Conservation (phyloP, 1,140 invertebrate species). For the Drosophila ohnishii region DNA sequence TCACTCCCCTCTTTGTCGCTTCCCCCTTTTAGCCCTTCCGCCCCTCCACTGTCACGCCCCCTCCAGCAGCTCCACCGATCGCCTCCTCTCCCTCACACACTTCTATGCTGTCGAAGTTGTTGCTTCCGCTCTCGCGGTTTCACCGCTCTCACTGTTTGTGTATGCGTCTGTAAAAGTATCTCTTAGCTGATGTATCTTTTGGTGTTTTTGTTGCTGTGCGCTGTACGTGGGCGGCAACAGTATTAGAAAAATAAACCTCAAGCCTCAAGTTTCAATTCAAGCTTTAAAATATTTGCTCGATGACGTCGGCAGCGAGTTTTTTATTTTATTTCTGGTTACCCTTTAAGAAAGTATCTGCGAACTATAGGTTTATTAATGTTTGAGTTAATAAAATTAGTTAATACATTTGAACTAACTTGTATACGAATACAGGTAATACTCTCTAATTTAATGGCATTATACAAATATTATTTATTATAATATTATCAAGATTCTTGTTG, state of each 20-base stretch:
- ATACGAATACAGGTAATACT: not conserved
- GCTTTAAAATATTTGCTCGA: constrained; percentile 71
- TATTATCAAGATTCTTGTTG: no score
- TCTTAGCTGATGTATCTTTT: constrained; percentile 39
- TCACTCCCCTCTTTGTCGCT: constrained; percentile 34
- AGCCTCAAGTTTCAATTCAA: constrained; percentile 58
- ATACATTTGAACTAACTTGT: not conserved
- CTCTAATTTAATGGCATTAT: not conserved
- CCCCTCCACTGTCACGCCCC: constrained; percentile 42
- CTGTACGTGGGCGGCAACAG: constrained; percentile 71
- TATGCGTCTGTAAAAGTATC: constrained; percentile 65
- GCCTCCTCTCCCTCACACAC: constrained; percentile 9
- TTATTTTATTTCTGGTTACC: constrained; percentile 37
- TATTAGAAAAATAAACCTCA: constrained; percentile 63
- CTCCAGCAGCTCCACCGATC: constrained; percentile 8
- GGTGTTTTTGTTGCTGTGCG: constrained; percentile 23
- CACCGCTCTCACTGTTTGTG: constrained; percentile 24
- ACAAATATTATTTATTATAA: not conserved
- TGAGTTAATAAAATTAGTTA: not conserved
- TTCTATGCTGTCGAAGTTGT: constrained; percentile 61
- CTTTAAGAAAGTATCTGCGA: not conserved
- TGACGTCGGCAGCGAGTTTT: constrained; percentile 60
- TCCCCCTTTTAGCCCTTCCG: constrained; percentile 3
- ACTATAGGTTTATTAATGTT: not conserved
- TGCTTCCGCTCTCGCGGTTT: constrained; percentile 70